Conservation (phyloP, 2,888 invertebrate species). For the Hetaerina titia region DNA sequence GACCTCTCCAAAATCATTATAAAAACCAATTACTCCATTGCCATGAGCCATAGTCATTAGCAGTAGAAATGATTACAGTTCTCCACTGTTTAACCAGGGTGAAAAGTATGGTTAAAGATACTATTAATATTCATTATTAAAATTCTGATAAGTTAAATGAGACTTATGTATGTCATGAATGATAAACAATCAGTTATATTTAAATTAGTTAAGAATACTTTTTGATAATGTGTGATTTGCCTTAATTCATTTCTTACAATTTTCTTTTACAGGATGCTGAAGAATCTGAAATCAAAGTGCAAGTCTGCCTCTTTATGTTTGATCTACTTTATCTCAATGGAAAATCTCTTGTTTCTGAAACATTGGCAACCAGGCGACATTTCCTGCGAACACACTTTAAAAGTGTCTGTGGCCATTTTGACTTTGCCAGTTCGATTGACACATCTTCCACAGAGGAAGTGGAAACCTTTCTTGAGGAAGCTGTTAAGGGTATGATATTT, state of each 20-base stretch:
- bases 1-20: too few species aligned
- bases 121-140: too few species aligned
- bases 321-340: slow-evolving; percentile 97
- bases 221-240: not conserved
- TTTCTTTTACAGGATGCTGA: slow-evolving; percentile 83
- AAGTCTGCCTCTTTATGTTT: slow-evolving; percentile 97
- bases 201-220: too few species aligned
- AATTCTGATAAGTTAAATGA: too few species aligned
- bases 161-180: too few species aligned
- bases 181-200: too few species aligned
- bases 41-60: too few species aligned
- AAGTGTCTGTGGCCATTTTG: slow-evolving; percentile 89
- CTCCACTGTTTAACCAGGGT: too few species aligned
- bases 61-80: too few species aligned
- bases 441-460: slow-evolving; percentile 94
- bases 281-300: slow-evolving; percentile 88
- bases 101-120: too few species aligned
- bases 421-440: slow-evolving; percentile 91
- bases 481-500: slow-evolving; percentile 85
- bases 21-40: too few species aligned
- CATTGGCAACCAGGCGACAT: slow-evolving; percentile 87
- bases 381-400: slow-evolving; percentile 81
- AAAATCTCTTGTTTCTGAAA: slow-evolving; percentile 87
- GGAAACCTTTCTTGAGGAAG: slow-evolving; percentile 94
- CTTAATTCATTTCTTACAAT: not conserved